Conservation (phyloP, 2,113 vertebrate genomes). For the Stictonetta naevosa region DNA sequence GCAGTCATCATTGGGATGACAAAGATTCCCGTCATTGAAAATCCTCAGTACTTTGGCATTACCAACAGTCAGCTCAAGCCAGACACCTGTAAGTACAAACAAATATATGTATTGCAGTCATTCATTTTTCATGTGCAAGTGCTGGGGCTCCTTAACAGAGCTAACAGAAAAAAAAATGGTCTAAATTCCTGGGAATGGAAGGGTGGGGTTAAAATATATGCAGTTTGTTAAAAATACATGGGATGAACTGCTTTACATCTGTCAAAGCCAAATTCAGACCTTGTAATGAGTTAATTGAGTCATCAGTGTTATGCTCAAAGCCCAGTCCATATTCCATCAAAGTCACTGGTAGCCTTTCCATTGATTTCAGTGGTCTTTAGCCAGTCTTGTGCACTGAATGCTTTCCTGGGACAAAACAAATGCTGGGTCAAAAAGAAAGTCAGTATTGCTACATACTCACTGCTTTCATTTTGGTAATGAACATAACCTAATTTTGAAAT, state of each 20-base stretch:
- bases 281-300: background rate
- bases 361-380: conserved; percentile 70
- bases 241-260: conserved; percentile 31
- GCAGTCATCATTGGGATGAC: conserved; percentile 97
- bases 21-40: conserved; percentile 96
- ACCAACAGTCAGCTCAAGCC: conserved; percentile 93
- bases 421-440: background rate
- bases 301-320: background rate
- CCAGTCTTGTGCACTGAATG: background rate
- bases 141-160: conserved; percentile 25
- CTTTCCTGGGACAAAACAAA: conserved; percentile 24
- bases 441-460: background rate
- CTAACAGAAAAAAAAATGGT: background rate
- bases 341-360: conserved; percentile 37
- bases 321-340: background rate
- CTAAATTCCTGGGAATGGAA: background rate
- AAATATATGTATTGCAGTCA: conserved; percentile 21
- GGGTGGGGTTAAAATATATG: background rate
- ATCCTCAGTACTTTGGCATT: conserved; percentile 96
- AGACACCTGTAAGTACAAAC: conserved; percentile 92
- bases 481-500: conserved; percentile 21
- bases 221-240: background rate
- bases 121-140: conserved; percentile 11
- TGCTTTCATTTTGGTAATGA: background rate
- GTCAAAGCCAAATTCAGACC: conserved; percentile 38